phyloP scores from a whole-genome alignment of 2,888 invertebrate genomes.

The Drosophila formosana region DNA sequence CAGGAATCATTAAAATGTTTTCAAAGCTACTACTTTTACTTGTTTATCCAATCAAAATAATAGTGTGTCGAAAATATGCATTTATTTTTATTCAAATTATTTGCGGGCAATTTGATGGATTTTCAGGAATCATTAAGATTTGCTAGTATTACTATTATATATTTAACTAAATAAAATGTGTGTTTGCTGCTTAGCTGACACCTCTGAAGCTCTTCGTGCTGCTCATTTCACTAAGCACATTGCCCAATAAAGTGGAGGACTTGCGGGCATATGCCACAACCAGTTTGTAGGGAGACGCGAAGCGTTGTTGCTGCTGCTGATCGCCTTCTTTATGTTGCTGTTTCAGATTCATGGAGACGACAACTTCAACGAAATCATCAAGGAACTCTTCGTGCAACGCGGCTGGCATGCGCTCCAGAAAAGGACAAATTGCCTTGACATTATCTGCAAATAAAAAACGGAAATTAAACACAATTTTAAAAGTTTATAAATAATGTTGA shows the following conservation, averaged over 20 bases:
- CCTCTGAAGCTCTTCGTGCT: conserved; percentile 25
- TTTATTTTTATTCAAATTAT: not conserved
- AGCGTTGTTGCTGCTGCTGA: conserved; percentile 74
- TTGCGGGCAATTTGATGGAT: not conserved
- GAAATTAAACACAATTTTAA: not conserved
- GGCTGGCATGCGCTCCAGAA: conserved; percentile 87
- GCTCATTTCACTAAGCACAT: conserved; percentile 31
- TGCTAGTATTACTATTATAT: not conserved
- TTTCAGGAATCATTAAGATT: not conserved
- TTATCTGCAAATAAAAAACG: conserved; percentile 86
- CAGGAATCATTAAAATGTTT: no score
- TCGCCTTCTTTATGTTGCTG: conserved; percentile 82
- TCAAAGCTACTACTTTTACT: no score
- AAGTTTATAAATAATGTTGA: not conserved
- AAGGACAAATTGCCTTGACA: conserved; percentile 90
- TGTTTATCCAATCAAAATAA: no score
- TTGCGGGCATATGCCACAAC: conserved; percentile 86
- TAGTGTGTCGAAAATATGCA: not conserved
- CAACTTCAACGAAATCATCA: conserved; percentile 87
- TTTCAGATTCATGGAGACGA: conserved; percentile 70
- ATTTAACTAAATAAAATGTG: not conserved
- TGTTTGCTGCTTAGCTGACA: conserved; percentile 2
- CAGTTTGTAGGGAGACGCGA: conserved; percentile 86
- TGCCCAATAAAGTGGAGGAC: conserved; percentile 56
- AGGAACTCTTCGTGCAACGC: conserved; percentile 87